phyloP scores from a whole-genome alignment of 2,113 vertebrate species.

The Dasyurus viverrinus region DNA sequence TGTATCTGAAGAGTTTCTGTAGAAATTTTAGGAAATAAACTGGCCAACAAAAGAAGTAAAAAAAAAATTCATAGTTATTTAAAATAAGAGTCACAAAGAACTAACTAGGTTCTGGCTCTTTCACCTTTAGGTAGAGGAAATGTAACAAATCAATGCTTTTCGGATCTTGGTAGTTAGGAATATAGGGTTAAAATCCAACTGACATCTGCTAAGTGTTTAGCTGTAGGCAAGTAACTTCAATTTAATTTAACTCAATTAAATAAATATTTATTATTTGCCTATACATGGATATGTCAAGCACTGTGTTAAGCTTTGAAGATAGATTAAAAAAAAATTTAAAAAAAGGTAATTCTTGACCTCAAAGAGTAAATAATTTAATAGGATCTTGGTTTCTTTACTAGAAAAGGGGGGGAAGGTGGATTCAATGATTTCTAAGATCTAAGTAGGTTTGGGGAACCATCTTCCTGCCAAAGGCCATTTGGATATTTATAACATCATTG shows the following conservation, averaged over 20 bases:
- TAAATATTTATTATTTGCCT: not conserved
- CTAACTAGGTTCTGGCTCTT: not conserved
- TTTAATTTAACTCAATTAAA: not conserved
- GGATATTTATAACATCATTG: too few relatives aligned
- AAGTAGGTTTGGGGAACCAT: not conserved
- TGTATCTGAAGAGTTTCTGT: not conserved
- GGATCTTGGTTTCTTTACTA: not conserved
- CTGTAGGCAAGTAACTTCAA: not conserved
- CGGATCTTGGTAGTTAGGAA: not conserved
- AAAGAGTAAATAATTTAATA: not conserved
- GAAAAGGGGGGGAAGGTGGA: not conserved
- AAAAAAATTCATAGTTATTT: not conserved
- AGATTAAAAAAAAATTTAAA: not conserved
- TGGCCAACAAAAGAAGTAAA: not conserved
- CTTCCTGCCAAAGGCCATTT: too few relatives aligned
- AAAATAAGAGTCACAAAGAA: not conserved
- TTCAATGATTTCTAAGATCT: not conserved
- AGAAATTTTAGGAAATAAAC: not conserved
- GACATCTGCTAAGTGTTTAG: not conserved
- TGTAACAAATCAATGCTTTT: not conserved
- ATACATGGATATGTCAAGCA: not conserved
- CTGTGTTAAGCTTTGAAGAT: not conserved
- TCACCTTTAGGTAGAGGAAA: not conserved
- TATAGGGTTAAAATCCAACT: not conserved
- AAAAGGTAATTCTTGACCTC: not conserved